Evolutionary conservation across 2,113 vertebrate genomes (phyloP).

Genomic region (Bubo bubo): DNA sequence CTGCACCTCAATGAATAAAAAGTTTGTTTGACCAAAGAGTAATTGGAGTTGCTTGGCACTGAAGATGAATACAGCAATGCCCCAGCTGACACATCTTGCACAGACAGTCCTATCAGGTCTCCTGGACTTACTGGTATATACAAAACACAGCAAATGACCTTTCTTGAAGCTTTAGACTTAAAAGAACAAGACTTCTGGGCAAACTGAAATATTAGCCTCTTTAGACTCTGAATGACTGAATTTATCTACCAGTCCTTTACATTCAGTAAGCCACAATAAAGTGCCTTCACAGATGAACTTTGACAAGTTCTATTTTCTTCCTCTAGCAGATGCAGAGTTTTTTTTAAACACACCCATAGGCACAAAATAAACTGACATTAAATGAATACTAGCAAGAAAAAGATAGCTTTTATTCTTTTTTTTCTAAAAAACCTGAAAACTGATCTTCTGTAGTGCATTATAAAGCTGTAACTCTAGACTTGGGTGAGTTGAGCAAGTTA

Average conservation of each 20-base stretch:
- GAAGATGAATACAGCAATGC: conserved; percentile 8
- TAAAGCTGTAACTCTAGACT: background rate
- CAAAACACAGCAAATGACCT: background rate
- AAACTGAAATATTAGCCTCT: background rate
- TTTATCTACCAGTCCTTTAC: background rate
- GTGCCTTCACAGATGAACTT: background rate
- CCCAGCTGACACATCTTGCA: conserved; percentile 43
- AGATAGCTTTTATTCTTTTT: background rate
- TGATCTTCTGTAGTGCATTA: background rate
- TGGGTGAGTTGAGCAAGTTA: background rate
- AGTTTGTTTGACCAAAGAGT: conserved; percentile 61
- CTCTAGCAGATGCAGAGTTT: background rate
- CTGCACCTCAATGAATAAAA: conserved; percentile 65
- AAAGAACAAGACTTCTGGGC: background rate
- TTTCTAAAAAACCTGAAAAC: background rate
- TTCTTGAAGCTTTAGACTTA: background rate
- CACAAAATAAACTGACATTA: background rate
- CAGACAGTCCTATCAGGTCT: background rate
- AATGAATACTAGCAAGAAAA: background rate
- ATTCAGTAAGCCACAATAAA: background rate
- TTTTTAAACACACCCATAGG: background rate
- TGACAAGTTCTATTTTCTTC: background rate
- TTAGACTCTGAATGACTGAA: background rate
- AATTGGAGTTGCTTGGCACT: conserved; percentile 49
- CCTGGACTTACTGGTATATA: background rate